Base-by-base conservation (phyloP, 2,113 vertebrate species). In the Paramormyrops kingsleyae region DNA sequence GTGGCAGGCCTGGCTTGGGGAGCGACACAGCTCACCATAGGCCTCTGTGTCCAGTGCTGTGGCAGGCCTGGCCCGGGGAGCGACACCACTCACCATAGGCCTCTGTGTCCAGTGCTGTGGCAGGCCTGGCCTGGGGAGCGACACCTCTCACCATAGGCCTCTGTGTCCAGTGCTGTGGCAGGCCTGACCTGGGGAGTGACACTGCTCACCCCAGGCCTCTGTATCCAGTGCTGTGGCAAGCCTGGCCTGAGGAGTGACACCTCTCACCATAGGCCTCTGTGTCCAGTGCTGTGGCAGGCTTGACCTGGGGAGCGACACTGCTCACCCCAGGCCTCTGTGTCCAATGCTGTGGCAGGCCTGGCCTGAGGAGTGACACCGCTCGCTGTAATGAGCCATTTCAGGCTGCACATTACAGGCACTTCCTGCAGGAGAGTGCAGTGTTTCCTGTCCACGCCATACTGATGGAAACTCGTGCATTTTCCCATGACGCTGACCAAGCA, bases 381-480 rank as follows among this genome's bases (percentile, higher is more conserved):
- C 8, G 19, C 44, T 86, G 70, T 66, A 89, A 88, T 86, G 85
- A 84, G 80, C 47, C 83, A 24, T 42, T 42, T 39, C 47, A 87
- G 85, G 35, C 89, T 70, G 39, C 46, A 42, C 35, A 27, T 49
- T 87, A 15, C n/a, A 87, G 84, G 59, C 59, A 89, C 59, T 90
- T 90, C 88, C 90, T 89, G 77, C 17, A 53, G 19, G 24, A 31
- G n/a, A 46, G 66, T 53, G 47, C 74, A 12, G 47, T 39, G 90
- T 53, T 89, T 90, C 87, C 90, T 90, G 90, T 89, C 80, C 44
- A n/a, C 4, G 10, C 21, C 31, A 1, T 90, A 87, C 85, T 86
- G 87, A 85, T 89, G 90, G 90, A 90, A 90, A 89, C 80, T 90
- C 27, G 27, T 59, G 83, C 12, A 39, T n/a, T 88, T 90, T 90